Evolutionary conservation across 2,113 vertebrate genomes (phyloP).

Genomic region (Oreochromis niloticus): DNA sequence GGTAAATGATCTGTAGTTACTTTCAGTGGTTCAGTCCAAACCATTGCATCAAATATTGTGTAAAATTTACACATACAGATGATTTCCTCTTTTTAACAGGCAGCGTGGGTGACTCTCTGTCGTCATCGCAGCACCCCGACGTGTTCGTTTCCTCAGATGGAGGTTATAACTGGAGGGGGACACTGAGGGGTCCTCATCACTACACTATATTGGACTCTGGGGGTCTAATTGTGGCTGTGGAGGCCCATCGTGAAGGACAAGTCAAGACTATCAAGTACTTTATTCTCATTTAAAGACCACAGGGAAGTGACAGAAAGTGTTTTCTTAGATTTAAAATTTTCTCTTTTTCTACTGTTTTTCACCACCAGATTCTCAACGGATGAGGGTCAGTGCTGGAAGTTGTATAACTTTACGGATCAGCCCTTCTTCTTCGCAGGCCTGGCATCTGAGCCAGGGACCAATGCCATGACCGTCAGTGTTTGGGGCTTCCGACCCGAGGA

Average conservation of each 20-base stretch:
- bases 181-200: constrained; percentile 71
- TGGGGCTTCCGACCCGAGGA: constrained; percentile 76
- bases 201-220: constrained; percentile 79
- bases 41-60: not conserved
- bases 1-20: constrained; percentile 45
- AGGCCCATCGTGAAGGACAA: constrained; percentile 58
- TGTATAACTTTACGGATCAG: constrained; percentile 75
- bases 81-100: constrained; percentile 42
- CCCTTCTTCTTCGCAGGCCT: constrained; percentile 75
- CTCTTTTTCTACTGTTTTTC: not conserved
- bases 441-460: constrained; percentile 73
- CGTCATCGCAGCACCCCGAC: constrained; percentile 65
- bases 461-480: constrained; percentile 76
- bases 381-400: constrained; percentile 77
- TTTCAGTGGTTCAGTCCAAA: not conserved
- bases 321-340: not conserved
- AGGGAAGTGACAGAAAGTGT: not conserved
- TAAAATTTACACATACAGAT: not conserved
- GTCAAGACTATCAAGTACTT: constrained; percentile 74
- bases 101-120: constrained; percentile 73
- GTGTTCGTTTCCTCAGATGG: constrained; percentile 77
- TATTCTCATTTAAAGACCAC: not conserved
- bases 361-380: constrained; percentile 75
- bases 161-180: constrained; percentile 73
- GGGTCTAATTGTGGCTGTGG: constrained; percentile 76